These are phyloP conservation scores for Sebastes jordani DNA, from an alignment of 2,797 vertebrate species.

Conservation along the genomic window DNA sequence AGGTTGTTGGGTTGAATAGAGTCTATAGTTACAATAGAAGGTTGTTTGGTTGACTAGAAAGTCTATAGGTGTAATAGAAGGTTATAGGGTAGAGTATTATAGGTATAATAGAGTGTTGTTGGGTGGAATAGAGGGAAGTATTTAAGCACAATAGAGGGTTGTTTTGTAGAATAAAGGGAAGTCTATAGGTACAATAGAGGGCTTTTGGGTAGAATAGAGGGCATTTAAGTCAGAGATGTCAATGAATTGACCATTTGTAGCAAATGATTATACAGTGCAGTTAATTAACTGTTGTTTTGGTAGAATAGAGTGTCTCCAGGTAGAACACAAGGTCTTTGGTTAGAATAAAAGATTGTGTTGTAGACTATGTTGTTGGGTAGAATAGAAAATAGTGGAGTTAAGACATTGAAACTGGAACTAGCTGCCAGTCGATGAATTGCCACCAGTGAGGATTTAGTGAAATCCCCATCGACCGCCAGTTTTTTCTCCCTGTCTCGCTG, in stretches of 20 bases:
- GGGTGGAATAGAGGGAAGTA: not conserved
- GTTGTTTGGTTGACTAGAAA: too few relatives aligned
- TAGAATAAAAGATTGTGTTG: not conserved
- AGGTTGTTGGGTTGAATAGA: too few relatives aligned
- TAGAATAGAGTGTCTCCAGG: not conserved
- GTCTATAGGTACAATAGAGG: not conserved
- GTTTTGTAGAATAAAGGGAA: not conserved
- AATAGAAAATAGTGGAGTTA: not conserved
- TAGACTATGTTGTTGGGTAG: not conserved
- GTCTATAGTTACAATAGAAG: too few relatives aligned
- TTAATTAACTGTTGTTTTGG: not conserved
- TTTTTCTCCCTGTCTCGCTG: conserved; percentile 17
- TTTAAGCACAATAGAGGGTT: not conserved
- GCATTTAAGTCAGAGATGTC: not conserved
- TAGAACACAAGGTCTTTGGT: not conserved
- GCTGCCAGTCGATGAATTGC: not conserved
- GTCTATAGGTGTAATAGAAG: too few relatives aligned
- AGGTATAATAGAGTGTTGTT: too few relatives aligned
- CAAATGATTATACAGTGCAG: not conserved
- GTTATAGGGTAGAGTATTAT: too few relatives aligned
- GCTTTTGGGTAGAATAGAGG: not conserved
- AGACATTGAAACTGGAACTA: conserved; percentile 1
- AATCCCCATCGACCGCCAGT: conserved; percentile 39
- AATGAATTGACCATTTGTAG: not conserved
- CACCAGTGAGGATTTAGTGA: conserved; percentile 23